A percentile compares a stretch with the other conserved stretches of the same genome.
Evolutionary conservation across 30 jellyfish, hydroid and myxozoan genomes (phyloP).

Genomic region (Aurelia aurita): DNA sequence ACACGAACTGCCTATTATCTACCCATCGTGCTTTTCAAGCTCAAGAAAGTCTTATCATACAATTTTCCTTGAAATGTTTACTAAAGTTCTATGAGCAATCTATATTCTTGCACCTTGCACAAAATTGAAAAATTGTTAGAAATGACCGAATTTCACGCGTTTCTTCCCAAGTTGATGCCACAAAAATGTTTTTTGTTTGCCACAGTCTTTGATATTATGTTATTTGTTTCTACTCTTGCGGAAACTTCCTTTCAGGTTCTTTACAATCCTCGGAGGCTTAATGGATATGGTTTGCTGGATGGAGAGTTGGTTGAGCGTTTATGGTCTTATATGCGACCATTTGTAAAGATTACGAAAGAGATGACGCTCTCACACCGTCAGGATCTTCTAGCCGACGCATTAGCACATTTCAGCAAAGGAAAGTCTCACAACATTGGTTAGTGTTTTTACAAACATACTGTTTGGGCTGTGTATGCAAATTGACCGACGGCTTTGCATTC

Average conservation of each 20-base stretch:
- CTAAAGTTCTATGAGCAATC: too few species aligned
- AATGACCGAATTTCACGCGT: too few species aligned
- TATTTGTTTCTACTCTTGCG: neutral
- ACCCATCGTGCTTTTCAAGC: too few species aligned
- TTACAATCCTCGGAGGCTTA: constrained; percentile 25
- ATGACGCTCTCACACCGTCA: constrained; percentile 32
- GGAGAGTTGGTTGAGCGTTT: constrained; percentile 55
- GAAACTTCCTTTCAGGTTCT: constrained; percentile 9
- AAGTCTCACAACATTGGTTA: constrained; percentile 29
- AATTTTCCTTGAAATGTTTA: too few species aligned
- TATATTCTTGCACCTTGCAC: too few species aligned
- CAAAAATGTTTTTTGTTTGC: neutral
- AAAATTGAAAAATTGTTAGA: too few species aligned
- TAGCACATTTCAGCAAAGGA: constrained; percentile 15
- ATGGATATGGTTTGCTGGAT: constrained; percentile 38
- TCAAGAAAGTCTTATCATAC: too few species aligned
- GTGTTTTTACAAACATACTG: neutral
- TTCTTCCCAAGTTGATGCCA: neutral
- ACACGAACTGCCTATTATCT: too few species aligned
- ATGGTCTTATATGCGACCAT: constrained; percentile 47
- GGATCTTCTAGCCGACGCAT: constrained; percentile 22
- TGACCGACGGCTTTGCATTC: too few species aligned
- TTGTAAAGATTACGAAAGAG: constrained; percentile 29
- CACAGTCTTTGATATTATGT: neutral
- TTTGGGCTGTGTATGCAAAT: too few species aligned